Evolutionary conservation across 2,113 vertebrate genomes (phyloP), one percentile per base, ranked within the genome.

Genomic region (Oryzias woworae): DNA sequence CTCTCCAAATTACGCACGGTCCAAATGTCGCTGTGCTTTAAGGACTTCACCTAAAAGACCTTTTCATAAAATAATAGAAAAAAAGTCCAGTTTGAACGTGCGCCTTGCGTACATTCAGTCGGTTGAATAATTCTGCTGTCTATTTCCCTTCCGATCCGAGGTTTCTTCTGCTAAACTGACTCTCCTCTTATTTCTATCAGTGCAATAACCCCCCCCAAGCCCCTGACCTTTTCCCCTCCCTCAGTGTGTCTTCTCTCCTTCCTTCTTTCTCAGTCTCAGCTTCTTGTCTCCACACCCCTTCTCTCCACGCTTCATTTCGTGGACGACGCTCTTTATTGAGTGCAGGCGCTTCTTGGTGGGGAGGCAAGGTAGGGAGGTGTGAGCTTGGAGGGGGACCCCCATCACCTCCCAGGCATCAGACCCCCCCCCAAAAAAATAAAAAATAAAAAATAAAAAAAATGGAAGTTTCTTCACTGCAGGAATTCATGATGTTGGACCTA

Each of bases 241-340:
- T 86, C 75, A n/a, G 62, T 70, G 77, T 83, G 72, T 88, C 71
- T 78, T 86, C 73, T 86, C 63, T 66, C 60, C 73, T 66, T 87
- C 70, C 78, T 67, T 60, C 78, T 83, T 79, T 81, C 72, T 79
- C 55, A 63, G 72, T 56, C 70, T 77, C 71, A 43, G 60, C 62
- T 80, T 69, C 62, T 79, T 75, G 66, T 71, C 77, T 78, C 77
- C 82, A 83, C 87, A 82, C 78, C 83, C 84, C 85, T 86, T 84
- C 66, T 81, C 73, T 78, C 75, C 66, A 79, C 76, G 77, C 81
- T 82, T 78, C 69, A 81, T 74, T 84, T 71, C 77, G 78, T 71
- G 71, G 68, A 79, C 69, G 70, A 81, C 81, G 87, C 88, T 78
- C 53, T 87, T 90, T 90, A 88, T 92, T 90, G 81, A 83, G 88